Base-by-base conservation (phyloP, 1,140 invertebrate species). In the Megalonaias nervosa region DNA sequence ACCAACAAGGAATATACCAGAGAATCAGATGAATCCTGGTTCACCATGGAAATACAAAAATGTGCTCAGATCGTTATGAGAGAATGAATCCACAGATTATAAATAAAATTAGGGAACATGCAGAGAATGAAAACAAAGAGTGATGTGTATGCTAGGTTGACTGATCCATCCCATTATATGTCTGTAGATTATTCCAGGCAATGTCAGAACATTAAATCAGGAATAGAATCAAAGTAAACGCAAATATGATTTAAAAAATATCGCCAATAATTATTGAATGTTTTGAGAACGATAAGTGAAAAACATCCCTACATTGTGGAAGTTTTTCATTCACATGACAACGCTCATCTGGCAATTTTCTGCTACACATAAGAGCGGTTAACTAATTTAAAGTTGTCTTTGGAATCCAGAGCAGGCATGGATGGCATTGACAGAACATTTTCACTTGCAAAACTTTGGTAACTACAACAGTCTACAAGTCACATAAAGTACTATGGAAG, bases 381-480 rank as follows among this genome's bases (percentile, higher is more conserved):
- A 15, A 12, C n/a, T 23, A 17, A 75, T 69, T 69, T 69, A 6
- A 69, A 69, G 38, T 21, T 67, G 3, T 67, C 23, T 14, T 14
- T 64, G 1, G 23, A 48, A 48, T 48, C 26, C 17, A 68, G 68
- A 13, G 5, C 2, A 69, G 19, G 14, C 48, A 38, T 75, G 15
- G 17, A 68, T n/a, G 66, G 66, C 5, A 61, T 75, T 21, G 74
- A 68, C 21, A 17, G 65, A 58, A 80, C 69, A 16, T 80, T 80
- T 68, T 69, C 67, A 48, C 19, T 73, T 13, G 74, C 60, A 6
- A 55, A 48, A 58, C 76, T 58, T 74, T 72, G 59, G 74, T 80
- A 11, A 73, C 74, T 16, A 73, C 65, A 4, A 80, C 79, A 12
- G 70, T 73, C 19, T 76, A 65, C 48, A 65, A 80, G 66, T 21